These are phyloP conservation scores for Aphaenogaster floridana DNA, from an alignment of 1,140 invertebrate species.

Conservation along the genomic window DNA sequence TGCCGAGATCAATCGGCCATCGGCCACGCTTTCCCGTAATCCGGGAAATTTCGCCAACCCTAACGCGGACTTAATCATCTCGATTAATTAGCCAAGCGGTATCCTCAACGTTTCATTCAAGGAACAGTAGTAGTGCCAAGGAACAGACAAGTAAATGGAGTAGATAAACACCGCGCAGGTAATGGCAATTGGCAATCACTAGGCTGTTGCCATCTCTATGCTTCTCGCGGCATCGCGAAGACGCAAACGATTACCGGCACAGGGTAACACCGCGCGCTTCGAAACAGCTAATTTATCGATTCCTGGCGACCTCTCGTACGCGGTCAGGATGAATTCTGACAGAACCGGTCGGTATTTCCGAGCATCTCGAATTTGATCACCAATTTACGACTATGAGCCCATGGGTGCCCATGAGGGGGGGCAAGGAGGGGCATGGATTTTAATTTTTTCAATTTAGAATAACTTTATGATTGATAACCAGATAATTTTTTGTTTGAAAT, in stretches of 20 bases:
- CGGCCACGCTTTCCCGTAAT: neutral
- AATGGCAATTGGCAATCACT: neutral
- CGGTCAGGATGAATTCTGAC: neutral
- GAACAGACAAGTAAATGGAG: neutral
- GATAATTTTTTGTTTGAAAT: no score
- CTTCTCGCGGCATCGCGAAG: neutral
- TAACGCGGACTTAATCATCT: slow-evolving; percentile 36
- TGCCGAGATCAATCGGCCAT: neutral
- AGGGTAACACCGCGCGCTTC: neutral
- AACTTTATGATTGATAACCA: no score
- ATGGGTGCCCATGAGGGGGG: no score
- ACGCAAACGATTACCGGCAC: neutral
- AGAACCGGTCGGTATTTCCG: neutral
- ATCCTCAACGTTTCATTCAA: neutral
- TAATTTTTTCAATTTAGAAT: no score
- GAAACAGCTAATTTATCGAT: slow-evolving; percentile 31
- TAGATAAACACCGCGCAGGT: neutral
- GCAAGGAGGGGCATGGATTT: no score
- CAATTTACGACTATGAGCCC: neutral
- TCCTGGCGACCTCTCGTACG: slow-evolving; percentile 13
- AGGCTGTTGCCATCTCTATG: slow-evolving; percentile 37
- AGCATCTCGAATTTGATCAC: neutral
- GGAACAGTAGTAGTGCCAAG: neutral
- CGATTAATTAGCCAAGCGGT: neutral
- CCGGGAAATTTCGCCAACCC: neutral